Conservation (phyloP, 2,888 invertebrate species). For the Drosophila anomelani region DNA sequence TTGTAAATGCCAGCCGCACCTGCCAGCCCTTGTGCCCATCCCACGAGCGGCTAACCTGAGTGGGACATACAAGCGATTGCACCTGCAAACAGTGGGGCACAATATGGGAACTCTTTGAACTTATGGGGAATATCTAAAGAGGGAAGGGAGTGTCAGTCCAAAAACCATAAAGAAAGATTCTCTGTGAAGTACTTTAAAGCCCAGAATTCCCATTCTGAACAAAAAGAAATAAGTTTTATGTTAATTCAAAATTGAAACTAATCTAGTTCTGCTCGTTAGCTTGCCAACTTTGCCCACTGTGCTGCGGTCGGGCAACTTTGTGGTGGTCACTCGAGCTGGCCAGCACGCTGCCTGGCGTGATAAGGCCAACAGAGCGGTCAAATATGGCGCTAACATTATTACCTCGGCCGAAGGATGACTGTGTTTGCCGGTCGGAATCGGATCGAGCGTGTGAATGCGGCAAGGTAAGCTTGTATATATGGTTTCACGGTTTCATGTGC, state of each 20-base stretch:
- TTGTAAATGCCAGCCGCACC: conserved; percentile 59
- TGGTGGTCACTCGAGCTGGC: conserved; percentile 36
- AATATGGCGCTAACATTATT: conserved; percentile 73
- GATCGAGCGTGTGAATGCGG: conserved; percentile 41
- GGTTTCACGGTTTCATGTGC: background rate
- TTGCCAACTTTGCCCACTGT: background rate
- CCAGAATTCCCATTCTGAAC: background rate
- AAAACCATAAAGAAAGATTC: background rate
- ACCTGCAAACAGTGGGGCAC: conserved; percentile 37
- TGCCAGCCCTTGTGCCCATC: conserved; percentile 2
- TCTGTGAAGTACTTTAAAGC: background rate
- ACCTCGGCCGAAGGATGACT: conserved; percentile 45
- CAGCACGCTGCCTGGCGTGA: conserved; percentile 45
- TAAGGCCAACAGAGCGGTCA: conserved; percentile 69
- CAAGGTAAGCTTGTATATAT: conserved; percentile 25
- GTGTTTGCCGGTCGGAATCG: conserved; percentile 29
- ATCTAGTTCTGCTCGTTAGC: background rate
- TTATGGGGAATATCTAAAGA: background rate
- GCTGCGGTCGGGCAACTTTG: conserved; percentile 65
- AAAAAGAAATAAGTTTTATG: background rate
- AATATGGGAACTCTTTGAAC: background rate
- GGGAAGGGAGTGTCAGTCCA: too few species aligned
- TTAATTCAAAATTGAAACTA: background rate
- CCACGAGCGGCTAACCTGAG: conserved; percentile 1
- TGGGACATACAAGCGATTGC: conserved; percentile 57